phyloP scores from a whole-genome alignment of 2,797 vertebrate species.

The Malacoraja senta region DNA sequence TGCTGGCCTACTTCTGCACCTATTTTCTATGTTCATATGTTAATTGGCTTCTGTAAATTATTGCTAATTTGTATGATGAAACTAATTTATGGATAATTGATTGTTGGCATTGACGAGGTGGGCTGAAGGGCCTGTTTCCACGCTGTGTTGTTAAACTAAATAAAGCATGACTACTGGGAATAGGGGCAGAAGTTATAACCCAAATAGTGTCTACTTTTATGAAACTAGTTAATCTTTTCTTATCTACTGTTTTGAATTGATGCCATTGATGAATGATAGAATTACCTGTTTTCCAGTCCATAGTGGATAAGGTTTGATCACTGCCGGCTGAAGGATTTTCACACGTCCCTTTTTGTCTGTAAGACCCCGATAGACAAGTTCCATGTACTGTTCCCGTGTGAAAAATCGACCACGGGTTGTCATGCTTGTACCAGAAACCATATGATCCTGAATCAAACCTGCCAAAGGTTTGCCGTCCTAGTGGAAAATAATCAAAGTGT shows the following conservation, averaged over 20 bases:
- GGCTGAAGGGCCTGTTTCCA: too few relatives aligned
- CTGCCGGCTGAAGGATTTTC: conserved; percentile 68
- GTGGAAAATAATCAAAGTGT: background rate
- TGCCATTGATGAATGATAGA: too few relatives aligned
- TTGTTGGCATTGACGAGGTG: too few relatives aligned
- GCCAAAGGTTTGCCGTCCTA: conserved; percentile 91
- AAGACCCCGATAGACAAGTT: conserved; percentile 84
- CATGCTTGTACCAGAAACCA: conserved; percentile 90
- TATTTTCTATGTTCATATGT: too few relatives aligned
- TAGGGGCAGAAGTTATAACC: too few relatives aligned
- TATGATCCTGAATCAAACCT: conserved; percentile 94
- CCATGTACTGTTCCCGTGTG: conserved; percentile 78
- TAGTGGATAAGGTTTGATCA: conserved; percentile 72
- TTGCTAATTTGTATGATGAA: too few relatives aligned
- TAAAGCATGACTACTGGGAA: too few relatives aligned
- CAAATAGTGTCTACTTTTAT: background rate
- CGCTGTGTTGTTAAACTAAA: too few relatives aligned
- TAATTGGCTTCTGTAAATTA: too few relatives aligned
- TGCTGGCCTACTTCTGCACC: too few relatives aligned
- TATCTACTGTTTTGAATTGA: background rate
- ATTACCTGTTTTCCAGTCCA: conserved; percentile 95
- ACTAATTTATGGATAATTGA: too few relatives aligned
- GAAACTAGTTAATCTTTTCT: background rate
- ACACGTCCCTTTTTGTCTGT: conserved; percentile 80
- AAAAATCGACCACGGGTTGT: conserved; percentile 83